Evolutionary conservation across 2,797 vertebrate genomes (phyloP), one percentile per base, ranked within the genome.

Genomic region (Sebastes taczanowskii): DNA sequence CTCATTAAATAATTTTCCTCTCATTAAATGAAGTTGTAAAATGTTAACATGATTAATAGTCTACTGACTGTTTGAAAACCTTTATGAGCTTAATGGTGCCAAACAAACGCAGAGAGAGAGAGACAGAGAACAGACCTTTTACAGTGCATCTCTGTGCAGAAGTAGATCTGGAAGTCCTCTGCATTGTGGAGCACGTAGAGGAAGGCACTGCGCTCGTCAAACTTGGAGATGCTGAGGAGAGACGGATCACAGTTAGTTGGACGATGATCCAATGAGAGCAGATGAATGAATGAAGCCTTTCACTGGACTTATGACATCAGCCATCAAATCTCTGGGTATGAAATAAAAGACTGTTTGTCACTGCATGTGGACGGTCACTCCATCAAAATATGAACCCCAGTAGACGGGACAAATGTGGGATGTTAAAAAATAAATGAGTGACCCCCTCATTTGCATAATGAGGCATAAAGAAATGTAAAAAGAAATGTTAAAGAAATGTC

Each of bases 91-190:
- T 49, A n/a, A 69, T 52, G 30, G 53, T 69, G 60, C 34, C 14
- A 23, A 30, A 69, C 38, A 65, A n/a, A 70, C n/a, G 13, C 35
- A 38, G 35, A 20, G 6, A 25, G 42, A 34, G 11, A 18, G 23
- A 23, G 64, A 38, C 2, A 0, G n/a, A 30, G 55, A 77, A 72
- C 64, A 74, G 25, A 79, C 98, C 97, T 98, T 95, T 97, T 98
- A 92, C 98, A 99, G 88, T 99, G 99, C 86, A 97, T 96, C 92
- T 99, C 98, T 34, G 99, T 98, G 86, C 98, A 99, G 95, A 99
- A 99, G 86, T 99, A 99, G 93, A 99, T 98, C 93, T 99, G 99
- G 90, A 99, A 99, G 91, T 99, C 99, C 67, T 99, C 98, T 0
- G 98, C 97, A 90, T 99, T 99, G 95, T 99, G 97, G n/a, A 98